A percentile compares a stretch with the other conserved stretches of the same genome.
Evolutionary conservation across 2,113 vertebrate genomes (phyloP).

Genomic region (Gallinago media): DNA sequence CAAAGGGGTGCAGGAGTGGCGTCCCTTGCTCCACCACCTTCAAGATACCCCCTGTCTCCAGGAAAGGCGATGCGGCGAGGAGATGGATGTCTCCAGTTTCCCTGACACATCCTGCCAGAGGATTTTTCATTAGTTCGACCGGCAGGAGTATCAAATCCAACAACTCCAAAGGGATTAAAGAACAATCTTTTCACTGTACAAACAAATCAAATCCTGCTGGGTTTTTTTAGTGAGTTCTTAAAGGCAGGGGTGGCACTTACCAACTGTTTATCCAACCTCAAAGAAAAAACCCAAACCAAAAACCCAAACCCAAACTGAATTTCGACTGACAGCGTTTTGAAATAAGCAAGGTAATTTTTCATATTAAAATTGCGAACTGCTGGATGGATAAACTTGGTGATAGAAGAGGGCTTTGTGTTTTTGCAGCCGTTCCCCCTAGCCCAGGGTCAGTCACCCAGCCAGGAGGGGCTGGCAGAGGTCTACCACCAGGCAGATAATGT

Average conservation of each 20-base stretch:
- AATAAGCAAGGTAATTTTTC: neutral
- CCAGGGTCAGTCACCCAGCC: neutral
- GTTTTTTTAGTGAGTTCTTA: slow-evolving; percentile 28
- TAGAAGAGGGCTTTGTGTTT: neutral
- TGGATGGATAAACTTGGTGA: neutral
- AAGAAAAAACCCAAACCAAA: neutral
- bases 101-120: neutral
- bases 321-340: neutral
- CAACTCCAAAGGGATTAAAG: slow-evolving; percentile 42
- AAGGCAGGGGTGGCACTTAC: neutral
- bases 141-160: slow-evolving; percentile 34
- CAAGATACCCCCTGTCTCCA: neutral
- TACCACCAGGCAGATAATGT: neutral
- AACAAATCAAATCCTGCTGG: slow-evolving; percentile 40
- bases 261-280: slow-evolving; percentile 24
- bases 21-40: neutral
- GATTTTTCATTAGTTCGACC: slow-evolving; percentile 56
- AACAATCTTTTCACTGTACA: neutral
- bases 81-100: neutral
- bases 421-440: neutral
- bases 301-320: neutral
- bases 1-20: neutral
- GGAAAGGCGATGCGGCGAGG: rapidly evolving
- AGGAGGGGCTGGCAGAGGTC: neutral
- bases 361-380: neutral